Percentiles rank a stretch among this genome's conserved stretches.
Evolutionary conservation across 2,888 invertebrate genomes (phyloP).

Genomic region (Eilema griseolum): DNA sequence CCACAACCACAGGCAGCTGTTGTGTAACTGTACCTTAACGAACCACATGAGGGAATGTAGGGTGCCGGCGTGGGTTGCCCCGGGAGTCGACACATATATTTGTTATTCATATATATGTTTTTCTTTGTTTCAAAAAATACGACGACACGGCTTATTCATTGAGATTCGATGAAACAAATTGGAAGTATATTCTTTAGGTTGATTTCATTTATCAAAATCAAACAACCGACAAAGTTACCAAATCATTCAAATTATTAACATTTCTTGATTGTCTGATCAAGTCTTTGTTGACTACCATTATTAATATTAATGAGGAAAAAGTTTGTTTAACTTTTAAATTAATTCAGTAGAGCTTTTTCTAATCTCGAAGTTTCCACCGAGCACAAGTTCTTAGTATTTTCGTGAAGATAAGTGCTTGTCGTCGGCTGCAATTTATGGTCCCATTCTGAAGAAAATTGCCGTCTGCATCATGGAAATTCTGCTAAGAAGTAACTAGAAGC

Average conservation of each 20-base stretch:
- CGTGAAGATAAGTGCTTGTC: slow-evolving; percentile 54
- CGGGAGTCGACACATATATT: slow-evolving; percentile 53
- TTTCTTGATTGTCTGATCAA: slow-evolving; percentile 11
- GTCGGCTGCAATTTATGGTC: slow-evolving; percentile 70
- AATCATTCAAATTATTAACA: slow-evolving; percentile 10
- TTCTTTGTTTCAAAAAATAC: slow-evolving; percentile 24
- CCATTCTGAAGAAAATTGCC: slow-evolving; percentile 64
- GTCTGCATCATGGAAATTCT: slow-evolving; percentile 54
- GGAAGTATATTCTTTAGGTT: background rate
- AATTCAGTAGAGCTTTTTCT: slow-evolving; percentile 25
- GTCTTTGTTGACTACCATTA: slow-evolving; percentile 10
- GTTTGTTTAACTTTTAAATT: slow-evolving; percentile 19
- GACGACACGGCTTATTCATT: background rate
- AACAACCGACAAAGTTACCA: background rate
- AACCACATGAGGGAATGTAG: slow-evolving; percentile 58
- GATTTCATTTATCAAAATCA: background rate
- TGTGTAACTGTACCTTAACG: slow-evolving; percentile 49
- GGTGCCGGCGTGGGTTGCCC: slow-evolving; percentile 50
- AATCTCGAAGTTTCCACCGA: slow-evolving; percentile 39
- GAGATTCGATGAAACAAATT: background rate
- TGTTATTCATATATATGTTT: slow-evolving; percentile 56
- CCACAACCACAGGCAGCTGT: background rate
- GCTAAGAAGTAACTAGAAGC: slow-evolving; percentile 42
- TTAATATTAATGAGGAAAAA: slow-evolving; percentile 20
- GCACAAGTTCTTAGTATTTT: slow-evolving; percentile 44